A percentile compares a stretch with the other conserved stretches of the same genome.
Conservation (phyloP, 2,797 vertebrate species). For the Lemur catta region DNA sequence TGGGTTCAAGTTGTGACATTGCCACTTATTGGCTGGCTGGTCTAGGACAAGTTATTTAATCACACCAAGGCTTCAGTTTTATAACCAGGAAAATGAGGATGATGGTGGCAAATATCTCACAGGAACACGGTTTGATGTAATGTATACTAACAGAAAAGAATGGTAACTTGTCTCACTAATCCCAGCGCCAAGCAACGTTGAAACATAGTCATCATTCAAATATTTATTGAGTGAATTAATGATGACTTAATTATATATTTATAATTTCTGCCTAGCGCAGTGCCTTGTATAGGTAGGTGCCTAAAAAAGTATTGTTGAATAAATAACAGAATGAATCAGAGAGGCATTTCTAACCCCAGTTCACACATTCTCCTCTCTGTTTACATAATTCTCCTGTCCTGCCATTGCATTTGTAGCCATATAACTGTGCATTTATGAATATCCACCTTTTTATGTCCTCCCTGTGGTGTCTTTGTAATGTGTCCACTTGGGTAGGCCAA, state of each 20-base stretch:
- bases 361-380: background rate
- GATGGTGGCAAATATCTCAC: too few species aligned
- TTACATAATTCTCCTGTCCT: background rate
- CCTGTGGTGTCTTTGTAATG: background rate
- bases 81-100: background rate
- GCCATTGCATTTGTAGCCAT: background rate
- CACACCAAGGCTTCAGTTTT: background rate
- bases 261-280: background rate
- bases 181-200: background rate
- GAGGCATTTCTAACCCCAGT: background rate
- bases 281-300: background rate
- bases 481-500: background rate
- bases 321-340: background rate
- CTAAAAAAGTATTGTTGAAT: background rate
- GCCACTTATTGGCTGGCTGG: background rate
- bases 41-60: background rate
- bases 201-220: background rate
- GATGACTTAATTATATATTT: background rate
- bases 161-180: background rate
- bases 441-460: background rate
- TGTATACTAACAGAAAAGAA: background rate
- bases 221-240: slow-evolving; percentile 7
- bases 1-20: background rate
- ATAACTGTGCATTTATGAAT: background rate
- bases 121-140: background rate